Evolutionary conservation across 2,888 invertebrate species (phyloP), one percentile per base, ranked within the genome.

Genomic region (Lycophotia porphyrea): DNA sequence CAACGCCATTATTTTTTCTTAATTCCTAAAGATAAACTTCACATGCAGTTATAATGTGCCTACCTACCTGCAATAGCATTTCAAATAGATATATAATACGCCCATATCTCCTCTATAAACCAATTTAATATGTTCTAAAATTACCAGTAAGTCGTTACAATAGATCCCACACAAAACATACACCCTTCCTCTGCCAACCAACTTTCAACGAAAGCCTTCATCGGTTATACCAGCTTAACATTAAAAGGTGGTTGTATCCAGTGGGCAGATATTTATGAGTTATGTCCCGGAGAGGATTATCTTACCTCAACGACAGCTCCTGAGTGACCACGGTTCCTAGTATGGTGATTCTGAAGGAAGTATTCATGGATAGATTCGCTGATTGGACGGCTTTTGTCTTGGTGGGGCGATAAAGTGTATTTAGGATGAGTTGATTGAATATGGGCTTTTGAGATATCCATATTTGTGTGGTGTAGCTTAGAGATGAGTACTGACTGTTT

Each of bases 151-250:
- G 7, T n/a, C 8, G n/a, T 13, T 15, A 72, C 68, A 63, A 82
- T 47, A 76, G 61, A 61, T 34, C 52, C 64, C 60, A 78, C 82
- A 72, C 65, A 66, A 63, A 15, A 9, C 69, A 61, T 73, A 73
- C 58, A n/a, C 11, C 76, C 27, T 71, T 80, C n/a, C 64, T 65
- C 65, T 27, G 21, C 31, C n/a, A 60, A 71, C 49, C 34, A n/a
- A 13, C n/a, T 13, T 85, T 63, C 91, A 92, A 90, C 87, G 91
- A 94, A 92, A 93, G 93, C 90, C 83, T 81, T 92, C 89, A 94
- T 94, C 92, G 81, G 89, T 94, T 93, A 93, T 88, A 88, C 78
- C 83, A 92, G 94, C 94, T 95, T 94, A 94, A 89, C 93, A 94
- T 94, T 95, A 93, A 92, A 92, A 90, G 76, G 81, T 69, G 74